A percentile compares a stretch with the other conserved stretches of the same genome.
Evolutionary conservation across 2,113 vertebrate genomes (phyloP).

Genomic region (Semnopithecus entellus): DNA sequence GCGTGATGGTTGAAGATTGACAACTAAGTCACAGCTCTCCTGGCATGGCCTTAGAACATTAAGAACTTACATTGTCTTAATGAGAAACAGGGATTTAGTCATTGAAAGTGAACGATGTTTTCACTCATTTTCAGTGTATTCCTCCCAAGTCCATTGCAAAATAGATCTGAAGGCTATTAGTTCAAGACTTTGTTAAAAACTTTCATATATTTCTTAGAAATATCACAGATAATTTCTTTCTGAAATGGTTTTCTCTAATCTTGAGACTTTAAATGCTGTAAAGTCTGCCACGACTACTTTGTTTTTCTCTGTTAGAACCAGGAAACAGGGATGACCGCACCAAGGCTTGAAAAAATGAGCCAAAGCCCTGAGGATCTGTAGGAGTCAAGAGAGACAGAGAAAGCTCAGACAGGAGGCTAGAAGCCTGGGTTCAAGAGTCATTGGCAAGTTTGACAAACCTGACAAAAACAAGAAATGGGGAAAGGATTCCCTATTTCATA

Average conservation of each 20-base stretch:
- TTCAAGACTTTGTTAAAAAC: conserved; percentile 26
- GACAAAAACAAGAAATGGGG: no score
- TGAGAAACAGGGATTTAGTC: background rate
- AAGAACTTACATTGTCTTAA: background rate
- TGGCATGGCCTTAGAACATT: background rate
- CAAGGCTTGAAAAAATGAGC: background rate
- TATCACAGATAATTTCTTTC: conserved; percentile 17
- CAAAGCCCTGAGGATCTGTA: background rate
- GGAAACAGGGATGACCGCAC: background rate
- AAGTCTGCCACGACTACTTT: background rate
- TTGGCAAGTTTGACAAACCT: no score
- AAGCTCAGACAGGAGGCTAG: background rate
- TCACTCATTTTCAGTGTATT: background rate
- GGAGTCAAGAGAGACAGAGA: background rate
- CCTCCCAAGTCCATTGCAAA: background rate
- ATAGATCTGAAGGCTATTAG: background rate
- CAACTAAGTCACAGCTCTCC: background rate
- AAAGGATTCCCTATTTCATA: no score
- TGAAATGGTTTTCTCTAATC: background rate
- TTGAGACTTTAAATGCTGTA: background rate
- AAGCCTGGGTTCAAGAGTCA: background rate
- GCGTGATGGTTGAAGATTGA: background rate
- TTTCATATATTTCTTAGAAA: background rate
- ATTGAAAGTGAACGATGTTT: conserved; percentile 7
- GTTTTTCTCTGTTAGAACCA: conserved; percentile 17